Percentiles rank a stretch among this genome's conserved stretches.
Evolutionary conservation across 2,888 invertebrate genomes (phyloP).

Genomic region (Amorpha juglandis): DNA sequence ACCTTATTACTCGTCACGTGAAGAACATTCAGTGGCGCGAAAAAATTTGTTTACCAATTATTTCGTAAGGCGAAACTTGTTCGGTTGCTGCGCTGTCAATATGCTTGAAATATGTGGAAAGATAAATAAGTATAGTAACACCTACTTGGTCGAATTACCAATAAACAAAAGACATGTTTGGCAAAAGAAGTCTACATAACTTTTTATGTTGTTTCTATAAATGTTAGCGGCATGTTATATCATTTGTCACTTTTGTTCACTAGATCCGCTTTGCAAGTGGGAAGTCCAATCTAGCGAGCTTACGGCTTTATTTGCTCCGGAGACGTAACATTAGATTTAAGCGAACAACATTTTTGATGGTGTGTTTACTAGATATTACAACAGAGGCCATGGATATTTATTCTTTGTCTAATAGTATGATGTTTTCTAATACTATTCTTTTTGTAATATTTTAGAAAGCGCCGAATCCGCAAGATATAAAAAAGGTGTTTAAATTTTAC

Average conservation of each 20-base stretch:
- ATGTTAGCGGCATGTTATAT: constrained; percentile 44
- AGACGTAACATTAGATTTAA: not conserved
- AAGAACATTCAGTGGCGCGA: constrained; percentile 59
- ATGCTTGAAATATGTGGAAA: constrained; percentile 39
- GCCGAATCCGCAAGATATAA: too few relatives aligned
- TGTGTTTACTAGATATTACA: not conserved
- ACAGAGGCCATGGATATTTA: not conserved
- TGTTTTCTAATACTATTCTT: too few relatives aligned
- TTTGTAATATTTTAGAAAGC: too few relatives aligned
- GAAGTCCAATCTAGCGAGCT: constrained; percentile 54
- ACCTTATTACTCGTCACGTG: constrained; percentile 56
- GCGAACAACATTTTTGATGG: not conserved
- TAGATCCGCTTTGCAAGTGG: constrained; percentile 62
- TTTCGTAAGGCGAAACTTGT: constrained; percentile 64
- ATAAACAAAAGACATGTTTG: constrained; percentile 29
- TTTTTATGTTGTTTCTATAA: constrained; percentile 12
- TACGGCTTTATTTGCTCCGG: constrained; percentile 6
- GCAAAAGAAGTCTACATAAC: not conserved
- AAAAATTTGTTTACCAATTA: constrained; percentile 62
- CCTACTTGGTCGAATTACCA: not conserved
- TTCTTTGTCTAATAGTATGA: too few relatives aligned
- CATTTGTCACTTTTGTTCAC: constrained; percentile 51
- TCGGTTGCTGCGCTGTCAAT: constrained; percentile 53
- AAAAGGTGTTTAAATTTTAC: too few relatives aligned
- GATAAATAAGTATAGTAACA: constrained; percentile 8